phyloP scores from a whole-genome alignment of 2,797 vertebrate genomes.

The Platalea minor region DNA sequence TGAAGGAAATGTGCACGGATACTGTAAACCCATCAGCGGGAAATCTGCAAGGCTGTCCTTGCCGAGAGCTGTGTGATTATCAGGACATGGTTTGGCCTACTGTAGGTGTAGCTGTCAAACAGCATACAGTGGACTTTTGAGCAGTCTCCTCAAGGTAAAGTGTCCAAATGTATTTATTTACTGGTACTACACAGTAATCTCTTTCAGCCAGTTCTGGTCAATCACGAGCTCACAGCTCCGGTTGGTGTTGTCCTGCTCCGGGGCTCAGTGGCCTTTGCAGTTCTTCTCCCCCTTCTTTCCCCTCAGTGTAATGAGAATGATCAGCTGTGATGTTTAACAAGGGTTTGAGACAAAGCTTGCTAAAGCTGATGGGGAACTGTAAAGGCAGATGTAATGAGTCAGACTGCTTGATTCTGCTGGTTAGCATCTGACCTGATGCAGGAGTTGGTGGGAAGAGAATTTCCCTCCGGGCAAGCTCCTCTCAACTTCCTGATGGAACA shows the following conservation, averaged over 20 bases:
- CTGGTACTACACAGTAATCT: background rate
- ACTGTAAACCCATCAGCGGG: background rate
- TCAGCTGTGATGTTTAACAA: background rate
- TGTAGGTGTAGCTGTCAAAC: background rate
- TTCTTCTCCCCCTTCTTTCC: background rate
- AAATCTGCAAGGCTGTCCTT: background rate
- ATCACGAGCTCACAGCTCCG: background rate
- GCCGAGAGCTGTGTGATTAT: background rate
- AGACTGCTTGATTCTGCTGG: background rate
- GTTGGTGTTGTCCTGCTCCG: background rate
- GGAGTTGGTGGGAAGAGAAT: background rate
- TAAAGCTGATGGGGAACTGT: background rate
- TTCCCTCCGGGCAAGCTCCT: background rate
- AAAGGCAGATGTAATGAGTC: background rate
- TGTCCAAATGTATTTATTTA: background rate
- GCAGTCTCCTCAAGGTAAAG: background rate
- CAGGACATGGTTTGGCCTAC: background rate
- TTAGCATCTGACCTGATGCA: background rate
- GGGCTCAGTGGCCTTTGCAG: background rate
- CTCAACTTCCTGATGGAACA: background rate
- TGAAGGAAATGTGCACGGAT: background rate
- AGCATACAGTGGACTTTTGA: background rate
- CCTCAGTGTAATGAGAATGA: background rate
- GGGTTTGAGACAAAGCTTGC: background rate
- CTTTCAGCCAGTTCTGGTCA: background rate